Evolutionary conservation across 2,888 invertebrate genomes (phyloP), one percentile per base, ranked within the genome.

Genomic region (Cordylochernes scorpioides): DNA sequence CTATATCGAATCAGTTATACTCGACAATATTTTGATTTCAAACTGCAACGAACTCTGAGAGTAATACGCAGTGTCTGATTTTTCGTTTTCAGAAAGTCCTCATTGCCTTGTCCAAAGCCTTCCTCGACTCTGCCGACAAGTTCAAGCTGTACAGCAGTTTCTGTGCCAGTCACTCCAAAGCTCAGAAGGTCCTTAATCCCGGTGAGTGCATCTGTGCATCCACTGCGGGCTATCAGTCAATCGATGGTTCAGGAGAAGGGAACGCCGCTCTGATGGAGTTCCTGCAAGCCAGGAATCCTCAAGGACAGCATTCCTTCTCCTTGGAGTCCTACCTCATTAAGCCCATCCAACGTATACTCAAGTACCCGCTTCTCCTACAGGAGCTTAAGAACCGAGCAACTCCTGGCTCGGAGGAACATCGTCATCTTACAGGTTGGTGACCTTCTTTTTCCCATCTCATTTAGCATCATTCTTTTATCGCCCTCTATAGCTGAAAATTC

Each of bases 61-160:
- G 8, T 9, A 9, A 9, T 9, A 19, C n/a, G 19, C 19, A 19
- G 8, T 19, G 19, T 9, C 8, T n/a, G 25, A 15, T 15, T 41
- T 43, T 41, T 48, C 45, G 48, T 47, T 67, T 64, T 26, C 67
- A 88, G 88, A 77, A 78, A 57, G 72, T 84, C 42, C 64, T 94
- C 44, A 82, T 86, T 61, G 77, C 84, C 42, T 71, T 91, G 50
- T 88, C 84, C 47, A 84, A 80, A 54, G 84, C 88, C 49, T 94
- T 94, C 60, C 67, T 91, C 46, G 82, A 77, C 61, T 86, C 88
- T 54, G 86, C 88, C 50, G 84, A 88, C 60, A 84, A 91, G 61
- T 94, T 94, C 64, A 91, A 91, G 61, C 65, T 91, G 46, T 94
- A 94, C 64, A 88, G 88, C 57, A 86, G 91, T 45, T 94, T 91